Conservation (phyloP, 2,797 vertebrate genomes). For the Falco novaeseelandiae region DNA sequence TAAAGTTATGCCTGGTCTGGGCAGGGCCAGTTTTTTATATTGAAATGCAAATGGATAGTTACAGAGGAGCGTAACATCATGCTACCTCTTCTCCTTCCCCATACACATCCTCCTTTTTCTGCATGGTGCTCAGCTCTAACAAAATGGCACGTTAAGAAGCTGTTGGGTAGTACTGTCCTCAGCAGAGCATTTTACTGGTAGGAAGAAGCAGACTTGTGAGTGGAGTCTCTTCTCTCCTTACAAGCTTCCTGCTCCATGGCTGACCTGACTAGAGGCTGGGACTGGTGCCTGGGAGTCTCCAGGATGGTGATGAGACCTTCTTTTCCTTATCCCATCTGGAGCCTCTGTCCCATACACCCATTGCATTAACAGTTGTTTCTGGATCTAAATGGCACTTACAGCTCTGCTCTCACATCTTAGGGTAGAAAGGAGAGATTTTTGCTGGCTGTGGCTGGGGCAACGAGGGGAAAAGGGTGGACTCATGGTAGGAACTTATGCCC, state of each 20-base stretch:
- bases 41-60: neutral
- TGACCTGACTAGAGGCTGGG: neutral
- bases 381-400: neutral
- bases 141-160: neutral
- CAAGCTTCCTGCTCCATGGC: neutral
- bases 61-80: neutral
- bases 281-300: neutral
- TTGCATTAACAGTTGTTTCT: neutral
- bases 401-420: neutral
- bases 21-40: neutral
- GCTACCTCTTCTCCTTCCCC: neutral
- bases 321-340: neutral
- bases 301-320: neutral
- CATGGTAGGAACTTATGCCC: neutral
- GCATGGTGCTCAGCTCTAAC: neutral
- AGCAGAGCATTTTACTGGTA: neutral
- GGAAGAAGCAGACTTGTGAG: neutral
- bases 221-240: neutral
- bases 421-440: neutral
- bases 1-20: neutral
- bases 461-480: neutral
- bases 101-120: neutral
- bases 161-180: neutral
- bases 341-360: neutral
- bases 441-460: neutral